Evolutionary conservation across 1,140 invertebrate species (phyloP), one percentile per base, ranked within the genome.

Genomic region (Sarcophaga peregrina): DNA sequence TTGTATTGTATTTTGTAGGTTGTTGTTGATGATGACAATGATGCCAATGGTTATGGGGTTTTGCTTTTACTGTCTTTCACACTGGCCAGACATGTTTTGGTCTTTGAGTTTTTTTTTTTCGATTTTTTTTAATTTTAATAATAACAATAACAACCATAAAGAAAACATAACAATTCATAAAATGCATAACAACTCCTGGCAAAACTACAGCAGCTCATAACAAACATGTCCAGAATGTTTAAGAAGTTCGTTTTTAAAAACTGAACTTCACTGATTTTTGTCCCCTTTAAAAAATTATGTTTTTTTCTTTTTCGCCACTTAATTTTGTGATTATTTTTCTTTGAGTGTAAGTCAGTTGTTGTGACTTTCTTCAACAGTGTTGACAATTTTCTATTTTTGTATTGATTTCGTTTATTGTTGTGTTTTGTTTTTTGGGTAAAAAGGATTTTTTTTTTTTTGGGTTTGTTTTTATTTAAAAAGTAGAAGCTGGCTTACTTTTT

Each of bases 141-240:
- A 68, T 68, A 68, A 76, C 74, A 76, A 76, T 76, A 76, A 76
- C 74, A 76, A 48, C 74, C 74, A 76, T 76, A 76, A 76, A 76
- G 45, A 17, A 50, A 50, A 78, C 75, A 78, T 78, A 78, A 78
- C 75, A 78, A 78, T 78, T 78, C 50, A 78, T 78, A 78, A 78
- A 78, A 78, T 78, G 75, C 75, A 78, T 78, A 78, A 78, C 75
- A 50, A 78, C 48, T 20, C 25, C 73, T 10, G n/a, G n/a, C 0
- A 20, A 37, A 68, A 48, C 46, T 48, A 25, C 47, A 17, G 13
- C 50, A 68, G 62, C 62, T 8, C 20, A 17, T 68, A 50, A 52
- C 15, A 50, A 78, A 78, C 47, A 52, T 78, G 47, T 6, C n/a
- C 20, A 9, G n/a, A 76, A 78, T 52, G 15, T 52, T 52, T 52